phyloP scores from a whole-genome alignment of 2,797 vertebrate genomes.

The Lagodon rhomboides region DNA sequence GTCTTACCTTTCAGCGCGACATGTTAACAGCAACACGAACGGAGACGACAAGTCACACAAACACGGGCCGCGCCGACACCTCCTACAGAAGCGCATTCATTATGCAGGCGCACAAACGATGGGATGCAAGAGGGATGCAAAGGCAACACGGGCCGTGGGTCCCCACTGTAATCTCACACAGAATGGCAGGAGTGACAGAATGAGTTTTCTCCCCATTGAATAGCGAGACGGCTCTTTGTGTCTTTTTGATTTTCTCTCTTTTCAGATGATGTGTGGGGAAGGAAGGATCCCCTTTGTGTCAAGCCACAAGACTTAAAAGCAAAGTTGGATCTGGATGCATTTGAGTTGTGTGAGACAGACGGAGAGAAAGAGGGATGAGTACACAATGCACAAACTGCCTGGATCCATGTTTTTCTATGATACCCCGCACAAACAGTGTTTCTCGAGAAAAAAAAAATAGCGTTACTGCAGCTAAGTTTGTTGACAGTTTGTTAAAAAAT shows the following conservation, averaged over 20 bases:
- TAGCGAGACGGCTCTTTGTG: slow-evolving; percentile 80
- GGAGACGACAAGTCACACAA: slow-evolving; percentile 38
- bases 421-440: slow-evolving; percentile 66
- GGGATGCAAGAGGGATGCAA: slow-evolving; percentile 60
- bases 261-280: slow-evolving; percentile 80
- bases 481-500: slow-evolving; percentile 73
- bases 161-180: slow-evolving; percentile 81
- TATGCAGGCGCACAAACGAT: slow-evolving; percentile 61
- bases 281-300: slow-evolving; percentile 84
- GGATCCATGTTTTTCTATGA: slow-evolving; percentile 68
- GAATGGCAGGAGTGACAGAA: slow-evolving; percentile 80
- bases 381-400: slow-evolving; percentile 67
- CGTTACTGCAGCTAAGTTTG: slow-evolving; percentile 52
- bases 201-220: slow-evolving; percentile 79
- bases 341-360: slow-evolving; percentile 50
- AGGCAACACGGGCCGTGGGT: slow-evolving; percentile 71
- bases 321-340: slow-evolving; percentile 78
- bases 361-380: slow-evolving; percentile 45
- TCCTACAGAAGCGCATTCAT: slow-evolving; percentile 52
- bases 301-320: slow-evolving; percentile 83
- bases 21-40: slow-evolving; percentile 24
- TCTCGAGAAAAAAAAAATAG: slow-evolving; percentile 46
- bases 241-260: slow-evolving; percentile 82
- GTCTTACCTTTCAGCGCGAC: slow-evolving; percentile 9
- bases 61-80: slow-evolving; percentile 19